A percentile compares a stretch with the other conserved stretches of the same genome.
phyloP scores from a whole-genome alignment of 2,888 invertebrate species.

The Standfussiana lucernea region DNA sequence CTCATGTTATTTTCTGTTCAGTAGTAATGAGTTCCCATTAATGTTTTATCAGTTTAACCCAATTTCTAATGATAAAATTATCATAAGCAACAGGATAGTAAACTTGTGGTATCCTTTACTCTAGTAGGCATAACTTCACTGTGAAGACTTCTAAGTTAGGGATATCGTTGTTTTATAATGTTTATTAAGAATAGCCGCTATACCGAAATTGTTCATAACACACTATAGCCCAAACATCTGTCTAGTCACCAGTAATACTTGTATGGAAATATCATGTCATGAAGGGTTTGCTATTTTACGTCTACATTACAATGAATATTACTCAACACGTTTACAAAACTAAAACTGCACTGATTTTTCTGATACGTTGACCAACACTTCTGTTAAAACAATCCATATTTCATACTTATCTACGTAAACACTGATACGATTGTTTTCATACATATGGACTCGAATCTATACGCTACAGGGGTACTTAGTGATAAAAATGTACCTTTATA shows the following conservation, averaged over 20 bases:
- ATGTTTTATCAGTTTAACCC: conserved; percentile 30
- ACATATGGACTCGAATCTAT: conserved; percentile 72
- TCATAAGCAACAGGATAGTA: neutral
- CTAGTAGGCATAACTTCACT: neutral
- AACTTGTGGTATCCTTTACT: neutral
- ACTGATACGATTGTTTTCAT: conserved; percentile 84
- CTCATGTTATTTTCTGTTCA: neutral
- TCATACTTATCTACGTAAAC: conserved; percentile 82
- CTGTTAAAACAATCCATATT: conserved; percentile 71
- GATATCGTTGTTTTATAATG: neutral
- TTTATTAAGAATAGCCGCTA: neutral
- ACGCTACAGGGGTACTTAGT: conserved; percentile 67
- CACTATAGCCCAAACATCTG: neutral
- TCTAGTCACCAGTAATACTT: neutral
- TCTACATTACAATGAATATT: conserved; percentile 38
- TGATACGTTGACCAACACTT: conserved; percentile 66
- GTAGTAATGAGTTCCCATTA: neutral
- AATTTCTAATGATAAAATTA: conserved; percentile 15
- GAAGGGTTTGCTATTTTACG: conserved; percentile 8
- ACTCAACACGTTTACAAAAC: conserved; percentile 46
- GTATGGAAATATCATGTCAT: conserved; percentile 17
- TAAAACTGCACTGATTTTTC: conserved; percentile 56
- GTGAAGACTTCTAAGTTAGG: neutral
- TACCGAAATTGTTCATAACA: neutral
- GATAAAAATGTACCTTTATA: conserved; percentile 82